These are phyloP conservation scores for Emberiza fucata DNA, from an alignment of 2,113 vertebrate species.

Conservation along the genomic window DNA sequence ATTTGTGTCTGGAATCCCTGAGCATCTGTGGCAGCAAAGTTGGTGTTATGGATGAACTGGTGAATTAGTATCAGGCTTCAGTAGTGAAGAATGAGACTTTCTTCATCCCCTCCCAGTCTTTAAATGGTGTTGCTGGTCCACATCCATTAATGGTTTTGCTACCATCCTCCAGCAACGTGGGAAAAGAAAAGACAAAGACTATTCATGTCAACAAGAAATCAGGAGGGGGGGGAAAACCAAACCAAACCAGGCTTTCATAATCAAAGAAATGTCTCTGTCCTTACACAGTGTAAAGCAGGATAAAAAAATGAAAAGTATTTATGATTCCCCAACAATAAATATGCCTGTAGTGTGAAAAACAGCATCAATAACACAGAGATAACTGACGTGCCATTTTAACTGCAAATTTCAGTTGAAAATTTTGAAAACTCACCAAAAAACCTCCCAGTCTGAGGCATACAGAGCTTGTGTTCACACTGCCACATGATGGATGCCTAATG, in stretches of 20 bases:
- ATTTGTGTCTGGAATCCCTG: neutral
- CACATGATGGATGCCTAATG: neutral
- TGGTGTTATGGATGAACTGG: neutral
- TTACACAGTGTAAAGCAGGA: neutral
- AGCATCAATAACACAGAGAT: neutral
- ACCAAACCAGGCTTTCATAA: slow-evolving; percentile 19
- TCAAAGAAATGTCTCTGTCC: neutral
- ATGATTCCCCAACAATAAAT: neutral
- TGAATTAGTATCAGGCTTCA: neutral
- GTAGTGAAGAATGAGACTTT: neutral
- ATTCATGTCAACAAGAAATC: slow-evolving; percentile 43
- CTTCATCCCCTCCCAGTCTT: neutral
- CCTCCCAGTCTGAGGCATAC: neutral
- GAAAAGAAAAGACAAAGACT: slow-evolving; percentile 53
- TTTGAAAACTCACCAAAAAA: neutral
- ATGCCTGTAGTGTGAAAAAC: neutral
- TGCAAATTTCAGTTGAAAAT: neutral
- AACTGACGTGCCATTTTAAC: neutral
- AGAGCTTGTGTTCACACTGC: neutral
- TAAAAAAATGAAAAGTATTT: neutral
- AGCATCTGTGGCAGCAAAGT: neutral
- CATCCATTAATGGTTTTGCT: slow-evolving; percentile 26
- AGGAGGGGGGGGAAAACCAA: neutral
- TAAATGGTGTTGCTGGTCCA: neutral
- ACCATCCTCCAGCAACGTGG: slow-evolving; percentile 17